A percentile compares a stretch with the other conserved stretches of the same genome.
These are phyloP conservation scores for Alexandromys fortis DNA, from an alignment of 2,113 vertebrate genomes.

Conservation along the genomic window DNA sequence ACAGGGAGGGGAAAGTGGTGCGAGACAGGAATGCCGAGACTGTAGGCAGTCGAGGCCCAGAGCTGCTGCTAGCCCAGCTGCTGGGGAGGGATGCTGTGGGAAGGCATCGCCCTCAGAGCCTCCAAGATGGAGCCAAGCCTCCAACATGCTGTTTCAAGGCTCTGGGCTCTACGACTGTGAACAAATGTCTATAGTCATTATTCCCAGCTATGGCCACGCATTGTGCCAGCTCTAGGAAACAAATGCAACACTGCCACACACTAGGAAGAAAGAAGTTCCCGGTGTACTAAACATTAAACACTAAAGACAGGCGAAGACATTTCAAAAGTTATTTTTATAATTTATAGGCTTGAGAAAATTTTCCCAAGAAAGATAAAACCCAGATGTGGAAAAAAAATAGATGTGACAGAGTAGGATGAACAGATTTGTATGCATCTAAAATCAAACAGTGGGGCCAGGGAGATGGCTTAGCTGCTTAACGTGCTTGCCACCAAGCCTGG, in stretches of 20 bases:
- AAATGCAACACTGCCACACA: not conserved
- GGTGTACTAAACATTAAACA: not conserved
- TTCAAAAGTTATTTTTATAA: constrained; percentile 30
- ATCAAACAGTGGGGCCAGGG: not conserved
- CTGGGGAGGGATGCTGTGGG: not conserved
- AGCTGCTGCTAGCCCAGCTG: not conserved
- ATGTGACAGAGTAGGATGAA: not conserved
- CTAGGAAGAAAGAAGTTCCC: constrained; percentile 4
- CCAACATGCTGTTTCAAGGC: not conserved
- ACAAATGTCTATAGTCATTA: not conserved
- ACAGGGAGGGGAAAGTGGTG: no score
- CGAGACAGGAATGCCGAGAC: not conserved
- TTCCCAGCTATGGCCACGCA: not conserved
- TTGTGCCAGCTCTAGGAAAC: not conserved
- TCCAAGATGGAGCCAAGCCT: not conserved
- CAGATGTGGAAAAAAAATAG: not conserved
- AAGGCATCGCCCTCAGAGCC: not conserved
- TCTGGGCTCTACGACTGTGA: not conserved
- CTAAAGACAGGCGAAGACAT: not conserved
- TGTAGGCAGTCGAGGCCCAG: not conserved
- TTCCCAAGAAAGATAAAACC: constrained; percentile 33
- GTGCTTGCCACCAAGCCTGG: not conserved
- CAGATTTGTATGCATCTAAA: not conserved
- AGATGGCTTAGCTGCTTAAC: not conserved
- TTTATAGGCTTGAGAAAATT: not conserved